Evolutionary conservation across 92 coral and sea anemone species (phyloP).

Genomic region (Actinernus sp.): DNA sequence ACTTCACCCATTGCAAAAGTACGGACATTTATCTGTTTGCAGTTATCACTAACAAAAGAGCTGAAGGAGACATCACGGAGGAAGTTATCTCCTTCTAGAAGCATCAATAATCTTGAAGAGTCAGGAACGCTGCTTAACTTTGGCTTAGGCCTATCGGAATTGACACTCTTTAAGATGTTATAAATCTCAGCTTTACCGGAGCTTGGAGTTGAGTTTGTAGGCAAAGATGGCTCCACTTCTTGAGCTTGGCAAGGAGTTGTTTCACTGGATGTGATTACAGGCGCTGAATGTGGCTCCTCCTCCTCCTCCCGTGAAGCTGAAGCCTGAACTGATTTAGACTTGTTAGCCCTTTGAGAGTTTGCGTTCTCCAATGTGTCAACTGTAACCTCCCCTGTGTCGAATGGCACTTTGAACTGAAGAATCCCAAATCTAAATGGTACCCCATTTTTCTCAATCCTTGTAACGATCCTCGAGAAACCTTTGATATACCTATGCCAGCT

Average conservation of each 20-base stretch:
- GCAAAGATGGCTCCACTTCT: neutral
- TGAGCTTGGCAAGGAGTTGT: neutral
- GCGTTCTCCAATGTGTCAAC: neutral
- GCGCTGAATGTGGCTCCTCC: neutral
- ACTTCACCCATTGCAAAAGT: conserved; percentile 63
- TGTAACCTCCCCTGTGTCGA: neutral
- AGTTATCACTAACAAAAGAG: conserved; percentile 8
- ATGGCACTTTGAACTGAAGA: conserved; percentile 41
- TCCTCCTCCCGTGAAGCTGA: neutral
- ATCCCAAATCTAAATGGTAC: conserved; percentile 31
- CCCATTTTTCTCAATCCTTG: conserved; percentile 46
- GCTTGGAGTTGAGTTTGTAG: neutral
- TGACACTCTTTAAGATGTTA: conserved; percentile 21
- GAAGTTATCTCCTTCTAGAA: conserved; percentile 47
- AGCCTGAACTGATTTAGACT: neutral
- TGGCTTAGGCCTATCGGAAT: conserved; percentile 30
- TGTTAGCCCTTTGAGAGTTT: neutral
- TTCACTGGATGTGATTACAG: neutral
- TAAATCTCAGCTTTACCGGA: conserved; percentile 18
- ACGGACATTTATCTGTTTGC: conserved; percentile 12
- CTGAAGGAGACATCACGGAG: conserved; percentile 58
- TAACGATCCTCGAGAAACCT: conserved; percentile 44
- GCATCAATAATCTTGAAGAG: conserved; percentile 50
- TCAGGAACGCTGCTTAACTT: conserved; percentile 54
- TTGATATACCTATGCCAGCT: conserved; percentile 56